Conservation (phyloP, 2,797 vertebrate genomes). For the Acestrorhynchus altus region DNA sequence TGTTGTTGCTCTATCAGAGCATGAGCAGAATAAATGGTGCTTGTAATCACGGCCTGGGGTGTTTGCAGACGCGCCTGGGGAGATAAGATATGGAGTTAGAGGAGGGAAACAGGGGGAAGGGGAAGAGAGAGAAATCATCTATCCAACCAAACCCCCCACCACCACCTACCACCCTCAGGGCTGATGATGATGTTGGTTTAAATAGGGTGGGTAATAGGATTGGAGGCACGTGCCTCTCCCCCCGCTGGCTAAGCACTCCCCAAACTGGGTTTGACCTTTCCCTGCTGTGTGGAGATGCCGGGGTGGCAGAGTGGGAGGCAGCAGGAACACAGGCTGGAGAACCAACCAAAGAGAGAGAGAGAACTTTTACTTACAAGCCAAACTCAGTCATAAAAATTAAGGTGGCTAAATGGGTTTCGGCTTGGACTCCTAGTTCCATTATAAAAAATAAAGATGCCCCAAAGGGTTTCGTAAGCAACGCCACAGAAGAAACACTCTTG, state of each 20-base stretch:
- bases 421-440: too few relatives aligned
- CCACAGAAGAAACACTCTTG: too few relatives aligned
- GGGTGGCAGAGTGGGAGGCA: not conserved
- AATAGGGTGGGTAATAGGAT: constrained; percentile 75
- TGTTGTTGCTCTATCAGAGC: constrained; percentile 54
- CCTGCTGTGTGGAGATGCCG: constrained; percentile 1
- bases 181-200: constrained; percentile 71
- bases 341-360: constrained; percentile 5
- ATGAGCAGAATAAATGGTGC: constrained; percentile 71
- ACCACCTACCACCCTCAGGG: constrained; percentile 25
- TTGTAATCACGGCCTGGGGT: constrained; percentile 73
- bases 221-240: constrained; percentile 55
- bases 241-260: constrained; percentile 63
- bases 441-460: too few relatives aligned
- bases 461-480: too few relatives aligned
- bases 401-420: not conserved
- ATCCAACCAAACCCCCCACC: constrained; percentile 61
- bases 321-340: not conserved
- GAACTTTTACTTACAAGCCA: constrained; percentile 6
- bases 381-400: not conserved
- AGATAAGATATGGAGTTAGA: constrained; percentile 48
- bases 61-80: constrained; percentile 69
- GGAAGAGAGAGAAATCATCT: constrained; percentile 64
- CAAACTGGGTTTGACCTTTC: constrained; percentile 66
- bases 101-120: constrained; percentile 41